Evolutionary conservation across 2,113 vertebrate genomes (phyloP).

Genomic region (Hucho hucho): DNA sequence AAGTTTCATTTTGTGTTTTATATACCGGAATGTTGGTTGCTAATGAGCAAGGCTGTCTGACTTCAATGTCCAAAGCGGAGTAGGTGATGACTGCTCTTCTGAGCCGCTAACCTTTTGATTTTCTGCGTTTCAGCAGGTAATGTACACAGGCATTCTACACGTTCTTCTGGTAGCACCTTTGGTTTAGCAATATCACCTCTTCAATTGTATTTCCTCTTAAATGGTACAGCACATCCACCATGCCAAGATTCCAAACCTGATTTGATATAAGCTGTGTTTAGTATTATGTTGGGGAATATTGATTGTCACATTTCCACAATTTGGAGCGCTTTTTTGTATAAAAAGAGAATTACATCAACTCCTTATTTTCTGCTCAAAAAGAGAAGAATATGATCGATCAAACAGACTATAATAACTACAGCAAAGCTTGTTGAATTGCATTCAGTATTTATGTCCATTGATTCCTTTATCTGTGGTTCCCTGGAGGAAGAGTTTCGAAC

Average conservation of each 20-base stretch:
- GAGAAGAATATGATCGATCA: too few species aligned
- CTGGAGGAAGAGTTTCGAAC: neutral
- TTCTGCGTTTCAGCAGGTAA: neutral
- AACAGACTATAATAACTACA: too few species aligned
- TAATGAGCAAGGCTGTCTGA: neutral
- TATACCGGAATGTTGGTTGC: neutral
- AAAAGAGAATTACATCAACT: too few species aligned
- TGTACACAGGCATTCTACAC: conserved; percentile 3
- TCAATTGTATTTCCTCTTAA: conserved; percentile 16
- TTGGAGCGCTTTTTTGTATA: conserved; percentile 40
- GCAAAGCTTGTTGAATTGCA: too few species aligned
- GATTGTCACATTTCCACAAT: conserved; percentile 1
- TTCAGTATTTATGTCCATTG: too few species aligned
- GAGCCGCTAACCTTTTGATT: neutral
- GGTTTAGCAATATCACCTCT: conserved; percentile 29
- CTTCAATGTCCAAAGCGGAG: neutral
- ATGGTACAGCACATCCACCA: conserved; percentile 49
- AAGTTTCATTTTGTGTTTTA: neutral
- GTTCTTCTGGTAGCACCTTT: conserved; percentile 41
- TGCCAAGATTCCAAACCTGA: conserved; percentile 52
- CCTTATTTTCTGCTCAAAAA: too few species aligned
- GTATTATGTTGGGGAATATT: conserved; percentile 25
- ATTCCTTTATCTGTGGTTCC: too few species aligned
- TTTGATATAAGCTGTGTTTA: conserved; percentile 22
- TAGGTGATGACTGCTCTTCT: conserved; percentile 6